Percentiles rank a stretch among this genome's conserved stretches.
phyloP scores from a whole-genome alignment of 2,888 invertebrate genomes.

The Brachyopa scutellaris region DNA sequence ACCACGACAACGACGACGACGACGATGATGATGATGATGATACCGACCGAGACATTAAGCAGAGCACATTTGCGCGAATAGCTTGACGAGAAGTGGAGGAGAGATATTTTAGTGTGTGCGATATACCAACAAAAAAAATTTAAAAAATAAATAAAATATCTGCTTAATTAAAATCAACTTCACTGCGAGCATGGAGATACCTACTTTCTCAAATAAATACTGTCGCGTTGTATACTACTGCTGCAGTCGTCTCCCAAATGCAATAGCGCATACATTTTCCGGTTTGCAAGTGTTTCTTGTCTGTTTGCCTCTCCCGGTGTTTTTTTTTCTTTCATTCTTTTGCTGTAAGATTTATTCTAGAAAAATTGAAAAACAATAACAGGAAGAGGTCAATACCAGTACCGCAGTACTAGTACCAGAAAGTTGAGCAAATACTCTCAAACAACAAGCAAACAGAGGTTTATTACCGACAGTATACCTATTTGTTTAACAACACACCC shows the following conservation, averaged over 20 bases:
- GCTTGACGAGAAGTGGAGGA: conserved; percentile 33
- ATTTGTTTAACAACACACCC: conserved; percentile 64
- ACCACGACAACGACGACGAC: too few relatives aligned
- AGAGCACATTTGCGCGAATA: conserved; percentile 4
- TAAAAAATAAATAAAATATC: conserved; percentile 27
- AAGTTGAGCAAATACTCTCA: conserved; percentile 10
- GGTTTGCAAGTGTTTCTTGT: conserved; percentile 28
- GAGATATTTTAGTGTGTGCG: conserved; percentile 49
- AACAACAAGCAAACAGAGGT: conserved; percentile 20
- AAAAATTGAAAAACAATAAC: conserved; percentile 63
- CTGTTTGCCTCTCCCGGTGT: too few relatives aligned
- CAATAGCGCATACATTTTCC: conserved; percentile 46
- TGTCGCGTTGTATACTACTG: conserved; percentile 15
- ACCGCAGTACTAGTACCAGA: not conserved
- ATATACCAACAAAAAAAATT: not conserved
- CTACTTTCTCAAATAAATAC: too few relatives aligned
- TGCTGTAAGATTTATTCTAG: conserved; percentile 50
- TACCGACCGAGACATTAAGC: conserved; percentile 7
- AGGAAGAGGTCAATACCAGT: conserved; percentile 51
- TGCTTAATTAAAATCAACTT: conserved; percentile 62
- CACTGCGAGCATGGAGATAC: conserved; percentile 4
- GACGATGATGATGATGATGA: not conserved
- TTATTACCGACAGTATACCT: conserved; percentile 22
- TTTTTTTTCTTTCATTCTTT: not conserved
- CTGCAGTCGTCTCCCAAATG: conserved; percentile 50